Evolutionary conservation across 2,888 invertebrate species (phyloP).

Genomic region (Drosophila mimetica): DNA sequence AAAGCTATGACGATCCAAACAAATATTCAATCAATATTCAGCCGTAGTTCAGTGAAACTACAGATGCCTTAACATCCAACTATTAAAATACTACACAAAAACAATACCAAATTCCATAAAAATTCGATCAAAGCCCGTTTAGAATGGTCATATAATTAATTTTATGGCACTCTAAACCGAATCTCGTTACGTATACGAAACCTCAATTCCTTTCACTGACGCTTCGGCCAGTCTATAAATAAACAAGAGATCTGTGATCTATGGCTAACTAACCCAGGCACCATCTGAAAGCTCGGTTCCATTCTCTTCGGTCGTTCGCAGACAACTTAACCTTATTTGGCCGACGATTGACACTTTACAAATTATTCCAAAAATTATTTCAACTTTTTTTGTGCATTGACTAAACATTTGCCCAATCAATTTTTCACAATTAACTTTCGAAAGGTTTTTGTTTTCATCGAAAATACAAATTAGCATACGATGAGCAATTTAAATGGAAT

Average conservation of each 20-base stretch:
- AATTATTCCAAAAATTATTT: conserved; percentile 59
- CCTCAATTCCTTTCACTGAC: conserved; percentile 27
- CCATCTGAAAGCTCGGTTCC: conserved; percentile 26
- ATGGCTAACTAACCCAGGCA: conserved; percentile 5
- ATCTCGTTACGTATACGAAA: conserved; percentile 19
- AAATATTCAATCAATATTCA: conserved; percentile 31
- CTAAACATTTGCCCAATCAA: conserved; percentile 64
- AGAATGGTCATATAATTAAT: conserved; percentile 41
- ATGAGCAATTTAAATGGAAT: conserved; percentile 62
- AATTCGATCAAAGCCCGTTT: conserved; percentile 17
- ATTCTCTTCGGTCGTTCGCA: conserved; percentile 22
- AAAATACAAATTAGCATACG: conserved; percentile 50
- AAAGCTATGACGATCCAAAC: conserved; percentile 12
- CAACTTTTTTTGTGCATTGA: conserved; percentile 22
- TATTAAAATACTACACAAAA: conserved; percentile 23
- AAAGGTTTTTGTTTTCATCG: conserved; percentile 38
- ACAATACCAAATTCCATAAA: conserved; percentile 16
- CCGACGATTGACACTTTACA: conserved; percentile 55
- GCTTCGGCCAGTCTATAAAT: conserved; percentile 24
- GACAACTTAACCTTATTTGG: conserved; percentile 41
- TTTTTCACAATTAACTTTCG: conserved; percentile 74
- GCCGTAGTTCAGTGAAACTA: conserved; percentile 3
- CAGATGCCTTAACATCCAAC: neutral
- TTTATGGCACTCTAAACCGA: conserved; percentile 29
- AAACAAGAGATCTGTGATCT: conserved; percentile 34